A percentile compares a stretch with the other conserved stretches of the same genome.
Evolutionary conservation across 2,888 invertebrate species (phyloP).

Genomic region (Callosobruchus maculatus): DNA sequence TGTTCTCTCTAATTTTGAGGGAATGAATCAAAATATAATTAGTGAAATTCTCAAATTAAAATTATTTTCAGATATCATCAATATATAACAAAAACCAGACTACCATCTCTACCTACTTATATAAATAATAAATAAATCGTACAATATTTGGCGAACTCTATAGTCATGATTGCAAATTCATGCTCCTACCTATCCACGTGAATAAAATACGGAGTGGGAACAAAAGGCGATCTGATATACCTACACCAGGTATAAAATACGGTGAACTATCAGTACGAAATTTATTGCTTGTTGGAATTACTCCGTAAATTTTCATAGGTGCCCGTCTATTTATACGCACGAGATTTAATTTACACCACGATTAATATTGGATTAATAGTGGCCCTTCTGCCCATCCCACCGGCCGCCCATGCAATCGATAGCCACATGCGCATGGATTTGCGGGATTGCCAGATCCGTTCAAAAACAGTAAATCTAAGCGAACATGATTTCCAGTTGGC

Average conservation of each 20-base stretch:
- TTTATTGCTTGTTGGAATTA: neutral
- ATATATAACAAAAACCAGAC: no score
- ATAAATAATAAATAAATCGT: no score
- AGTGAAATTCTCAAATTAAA: no score
- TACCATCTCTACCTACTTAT: no score
- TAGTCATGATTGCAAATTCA: no score
- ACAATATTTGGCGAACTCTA: no score
- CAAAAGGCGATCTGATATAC: neutral
- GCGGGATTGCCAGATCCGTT: slow-evolving; percentile 10
- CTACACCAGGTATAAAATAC: neutral
- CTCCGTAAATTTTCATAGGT: neutral
- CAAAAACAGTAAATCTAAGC: no score
- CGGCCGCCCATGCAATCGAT: slow-evolving; percentile 25
- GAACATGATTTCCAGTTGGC: no score
- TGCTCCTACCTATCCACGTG: no score
- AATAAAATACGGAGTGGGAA: neutral
- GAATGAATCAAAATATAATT: no score
- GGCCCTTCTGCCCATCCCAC: neutral
- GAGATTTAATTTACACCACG: neutral
- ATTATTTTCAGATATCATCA: no score
- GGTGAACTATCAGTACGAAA: neutral
- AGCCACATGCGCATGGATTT: slow-evolving; percentile 20
- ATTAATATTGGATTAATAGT: neutral
- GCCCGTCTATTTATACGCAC: neutral
- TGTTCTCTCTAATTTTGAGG: no score